Conservation (phyloP, 2,797 vertebrate genomes). For the Threskiornis aethiopicus region DNA sequence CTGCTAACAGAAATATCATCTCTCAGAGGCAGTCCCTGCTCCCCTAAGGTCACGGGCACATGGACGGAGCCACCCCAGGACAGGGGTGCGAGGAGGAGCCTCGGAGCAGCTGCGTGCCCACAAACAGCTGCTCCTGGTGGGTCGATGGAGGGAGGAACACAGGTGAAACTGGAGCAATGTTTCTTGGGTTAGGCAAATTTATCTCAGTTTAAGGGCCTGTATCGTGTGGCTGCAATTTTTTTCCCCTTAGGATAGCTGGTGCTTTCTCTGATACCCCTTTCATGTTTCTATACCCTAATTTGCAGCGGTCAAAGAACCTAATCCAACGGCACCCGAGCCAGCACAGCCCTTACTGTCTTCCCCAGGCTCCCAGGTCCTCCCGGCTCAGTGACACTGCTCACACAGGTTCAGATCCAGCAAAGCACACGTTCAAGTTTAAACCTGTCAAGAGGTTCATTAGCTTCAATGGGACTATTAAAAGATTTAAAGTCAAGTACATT, state of each 20-base stretch:
- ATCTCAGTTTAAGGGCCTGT: not conserved
- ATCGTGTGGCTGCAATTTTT: not conserved
- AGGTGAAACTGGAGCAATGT: not conserved
- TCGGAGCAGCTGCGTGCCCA: not conserved
- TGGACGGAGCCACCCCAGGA: fast-evolving
- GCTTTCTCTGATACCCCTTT: not conserved
- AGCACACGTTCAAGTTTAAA: not conserved
- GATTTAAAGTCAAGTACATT: slow-evolving; percentile 16
- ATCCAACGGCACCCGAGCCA: fast-evolving
- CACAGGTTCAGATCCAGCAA: not conserved
- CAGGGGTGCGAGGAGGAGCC: not conserved
- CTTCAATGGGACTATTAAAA: not conserved
- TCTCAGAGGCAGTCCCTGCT: not conserved
- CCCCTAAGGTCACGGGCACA: not conserved
- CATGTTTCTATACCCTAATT: not conserved
- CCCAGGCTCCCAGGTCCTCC: not conserved
- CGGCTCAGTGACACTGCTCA: not conserved
- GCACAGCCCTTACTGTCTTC: not conserved
- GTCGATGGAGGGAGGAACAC: fast-evolving
- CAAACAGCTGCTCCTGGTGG: not conserved
- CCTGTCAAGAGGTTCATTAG: not conserved
- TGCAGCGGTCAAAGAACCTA: not conserved
- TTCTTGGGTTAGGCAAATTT: not conserved
- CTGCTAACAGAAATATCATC: not conserved
- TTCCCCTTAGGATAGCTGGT: not conserved